phyloP scores from a whole-genome alignment of 2,113 vertebrate species.

The Heterocephalus glaber region DNA sequence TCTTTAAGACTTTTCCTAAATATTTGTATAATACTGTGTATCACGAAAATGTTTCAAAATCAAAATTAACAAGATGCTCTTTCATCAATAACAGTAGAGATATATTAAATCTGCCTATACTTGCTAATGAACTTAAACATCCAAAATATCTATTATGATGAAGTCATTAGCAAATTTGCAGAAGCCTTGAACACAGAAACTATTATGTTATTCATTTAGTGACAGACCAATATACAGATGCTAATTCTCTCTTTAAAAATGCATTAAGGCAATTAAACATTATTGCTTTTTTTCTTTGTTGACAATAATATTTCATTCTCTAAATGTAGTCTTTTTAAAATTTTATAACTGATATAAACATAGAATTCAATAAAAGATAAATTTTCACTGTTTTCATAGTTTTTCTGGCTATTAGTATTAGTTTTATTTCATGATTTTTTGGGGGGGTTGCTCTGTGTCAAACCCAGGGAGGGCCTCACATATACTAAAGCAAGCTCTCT shows the following conservation, averaged over 20 bases:
- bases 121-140: conserved; percentile 24
- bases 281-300: background rate
- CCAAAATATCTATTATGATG: conserved; percentile 36
- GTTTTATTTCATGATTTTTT: conserved; percentile 13
- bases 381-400: background rate
- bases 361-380: conserved; percentile 1
- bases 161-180: conserved; percentile 32
- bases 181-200: background rate
- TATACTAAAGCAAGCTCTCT: background rate
- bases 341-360: background rate
- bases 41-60: conserved; percentile 8
- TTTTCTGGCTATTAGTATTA: background rate
- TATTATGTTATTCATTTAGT: background rate
- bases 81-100: background rate
- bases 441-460: background rate
- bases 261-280: background rate
- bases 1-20: background rate
- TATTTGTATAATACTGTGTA: background rate
- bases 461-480: background rate
- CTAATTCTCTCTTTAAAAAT: background rate
- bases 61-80: conserved; percentile 38
- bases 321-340: conserved; percentile 36
- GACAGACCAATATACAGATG: background rate
- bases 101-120: background rate
- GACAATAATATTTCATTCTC: background rate